These are phyloP conservation scores for Drosophila auraria DNA, from an alignment of 1,140 invertebrate genomes.

Conservation along the genomic window DNA sequence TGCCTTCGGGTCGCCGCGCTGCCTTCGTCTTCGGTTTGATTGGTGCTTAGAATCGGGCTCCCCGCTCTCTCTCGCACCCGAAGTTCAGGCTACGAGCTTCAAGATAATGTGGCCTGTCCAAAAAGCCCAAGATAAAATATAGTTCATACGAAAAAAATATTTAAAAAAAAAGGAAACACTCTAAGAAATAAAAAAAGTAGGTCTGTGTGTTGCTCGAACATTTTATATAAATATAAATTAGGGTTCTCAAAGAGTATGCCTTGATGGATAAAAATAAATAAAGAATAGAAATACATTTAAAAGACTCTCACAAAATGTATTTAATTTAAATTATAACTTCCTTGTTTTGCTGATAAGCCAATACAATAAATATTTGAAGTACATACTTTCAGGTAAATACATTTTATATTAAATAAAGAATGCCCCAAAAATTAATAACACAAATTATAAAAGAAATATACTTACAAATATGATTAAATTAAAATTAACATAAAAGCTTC, in stretches of 20 bases:
- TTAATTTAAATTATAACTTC: neutral
- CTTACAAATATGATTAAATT: too few relatives aligned
- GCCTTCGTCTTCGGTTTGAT: conserved; percentile 49
- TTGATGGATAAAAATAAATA: too few relatives aligned
- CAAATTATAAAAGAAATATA: too few relatives aligned
- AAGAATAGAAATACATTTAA: neutral
- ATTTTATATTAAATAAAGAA: too few relatives aligned
- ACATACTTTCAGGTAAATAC: too few relatives aligned
- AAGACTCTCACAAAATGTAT: neutral
- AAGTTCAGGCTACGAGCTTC: conserved; percentile 3
- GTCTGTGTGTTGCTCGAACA: neutral
- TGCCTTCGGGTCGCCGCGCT: conserved; percentile 21
- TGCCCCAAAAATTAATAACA: too few relatives aligned
- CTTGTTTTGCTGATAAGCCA: too few relatives aligned
- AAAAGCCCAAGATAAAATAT: neutral
- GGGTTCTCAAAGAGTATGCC: neutral
- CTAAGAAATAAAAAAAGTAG: neutral
- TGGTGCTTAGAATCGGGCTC: conserved; percentile 18
- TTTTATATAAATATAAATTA: neutral
- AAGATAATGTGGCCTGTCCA: conserved; percentile 11
- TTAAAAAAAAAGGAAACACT: neutral
- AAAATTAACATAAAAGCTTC: too few relatives aligned
- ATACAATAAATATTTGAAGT: too few relatives aligned
- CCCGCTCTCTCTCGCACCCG: neutral
- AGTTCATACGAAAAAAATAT: neutral